phyloP scores from a whole-genome alignment of 2,888 invertebrate species.

The Ormyrus labotus region DNA sequence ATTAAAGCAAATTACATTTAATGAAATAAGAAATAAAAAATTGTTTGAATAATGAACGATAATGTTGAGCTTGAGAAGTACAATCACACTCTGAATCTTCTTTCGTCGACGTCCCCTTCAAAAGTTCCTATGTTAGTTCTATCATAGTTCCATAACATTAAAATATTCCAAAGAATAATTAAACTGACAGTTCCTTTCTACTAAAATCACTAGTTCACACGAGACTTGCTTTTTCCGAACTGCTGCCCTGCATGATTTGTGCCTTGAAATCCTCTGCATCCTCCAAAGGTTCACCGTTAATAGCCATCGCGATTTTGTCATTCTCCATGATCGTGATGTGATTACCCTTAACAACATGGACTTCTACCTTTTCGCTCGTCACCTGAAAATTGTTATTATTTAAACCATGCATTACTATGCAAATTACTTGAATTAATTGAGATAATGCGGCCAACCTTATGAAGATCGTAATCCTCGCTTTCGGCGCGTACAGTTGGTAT shows the following conservation, averaged over 20 bases:
- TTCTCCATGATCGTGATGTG: slow-evolving; percentile 84
- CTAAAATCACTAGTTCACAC: too few species aligned
- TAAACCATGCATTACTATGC: too few species aligned
- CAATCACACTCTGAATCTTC: slow-evolving; percentile 2
- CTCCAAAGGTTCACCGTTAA: slow-evolving; percentile 69
- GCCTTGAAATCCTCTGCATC: slow-evolving; percentile 66
- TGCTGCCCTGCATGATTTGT: slow-evolving; percentile 60
- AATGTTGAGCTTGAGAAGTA: background rate
- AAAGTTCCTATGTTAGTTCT: background rate
- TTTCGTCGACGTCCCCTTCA: background rate
- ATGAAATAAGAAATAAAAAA: background rate
- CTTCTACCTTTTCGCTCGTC: slow-evolving; percentile 78
- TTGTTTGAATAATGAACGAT: background rate
- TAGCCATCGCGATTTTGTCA: slow-evolving; percentile 77
- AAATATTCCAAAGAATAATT: background rate
- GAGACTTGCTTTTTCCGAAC: background rate
- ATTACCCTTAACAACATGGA: slow-evolving; percentile 84
- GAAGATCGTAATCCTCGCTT: slow-evolving; percentile 82
- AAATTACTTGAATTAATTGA: background rate
- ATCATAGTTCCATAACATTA: background rate
- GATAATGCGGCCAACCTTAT: slow-evolving; percentile 64
- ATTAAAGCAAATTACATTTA: too few species aligned
- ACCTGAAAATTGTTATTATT: slow-evolving; percentile 66
- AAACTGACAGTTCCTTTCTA: background rate
- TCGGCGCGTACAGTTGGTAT: slow-evolving; percentile 77